Conservation (phyloP, 2,113 vertebrate species). For the Xenotilapia leptura region DNA sequence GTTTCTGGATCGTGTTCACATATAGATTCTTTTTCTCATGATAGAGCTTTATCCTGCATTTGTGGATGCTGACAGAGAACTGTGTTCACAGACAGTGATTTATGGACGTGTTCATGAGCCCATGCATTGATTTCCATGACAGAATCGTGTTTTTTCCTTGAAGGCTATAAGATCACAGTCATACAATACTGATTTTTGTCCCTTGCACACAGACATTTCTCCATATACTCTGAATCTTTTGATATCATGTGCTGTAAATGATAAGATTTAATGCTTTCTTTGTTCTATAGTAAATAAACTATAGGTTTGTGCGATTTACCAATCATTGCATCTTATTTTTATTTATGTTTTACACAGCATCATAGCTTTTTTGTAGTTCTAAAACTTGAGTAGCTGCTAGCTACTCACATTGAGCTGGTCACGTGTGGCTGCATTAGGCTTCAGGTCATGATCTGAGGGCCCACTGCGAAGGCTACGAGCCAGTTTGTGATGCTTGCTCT, state of each 20-base stretch:
- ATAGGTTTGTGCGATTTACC: not conserved
- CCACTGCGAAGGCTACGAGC: slow-evolving; percentile 95
- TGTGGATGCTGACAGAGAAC: not conserved
- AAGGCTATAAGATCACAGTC: not conserved
- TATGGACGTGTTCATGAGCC: not conserved
- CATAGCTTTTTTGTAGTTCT: not conserved
- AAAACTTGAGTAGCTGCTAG: not conserved
- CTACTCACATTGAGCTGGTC: slow-evolving; percentile 93
- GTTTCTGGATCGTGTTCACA: not conserved
- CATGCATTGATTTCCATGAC: not conserved
- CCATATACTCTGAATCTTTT: not conserved
- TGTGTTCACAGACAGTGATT: not conserved
- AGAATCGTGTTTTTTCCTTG: not conserved
- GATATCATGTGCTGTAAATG: not conserved
- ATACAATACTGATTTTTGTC: not conserved
- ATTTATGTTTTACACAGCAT: not conserved
- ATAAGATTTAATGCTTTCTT: not conserved
- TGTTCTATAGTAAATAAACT: not conserved
- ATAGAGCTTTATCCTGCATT: not conserved
- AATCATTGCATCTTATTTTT: not conserved
- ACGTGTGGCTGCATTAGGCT: slow-evolving; percentile 92
- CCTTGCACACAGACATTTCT: not conserved
- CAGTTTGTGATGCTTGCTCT: slow-evolving; percentile 98
- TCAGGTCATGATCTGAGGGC: slow-evolving; percentile 95
- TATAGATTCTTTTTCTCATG: not conserved